Evolutionary conservation across 2,888 invertebrate species (phyloP).

Genomic region (Desoria tigrina): DNA sequence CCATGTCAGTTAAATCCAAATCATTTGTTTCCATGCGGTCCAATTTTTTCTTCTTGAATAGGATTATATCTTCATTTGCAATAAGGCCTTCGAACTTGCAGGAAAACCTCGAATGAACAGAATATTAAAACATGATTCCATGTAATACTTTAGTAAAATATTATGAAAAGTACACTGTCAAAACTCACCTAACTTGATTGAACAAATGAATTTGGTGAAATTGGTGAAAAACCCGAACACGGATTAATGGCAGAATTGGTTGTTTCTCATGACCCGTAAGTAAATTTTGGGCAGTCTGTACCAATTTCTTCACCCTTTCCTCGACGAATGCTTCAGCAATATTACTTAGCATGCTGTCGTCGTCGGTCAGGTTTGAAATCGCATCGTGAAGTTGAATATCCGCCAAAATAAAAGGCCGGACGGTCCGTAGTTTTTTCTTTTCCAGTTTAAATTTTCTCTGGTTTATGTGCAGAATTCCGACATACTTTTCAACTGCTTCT

Average conservation of each 20-base stretch:
- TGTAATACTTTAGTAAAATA: too few relatives aligned
- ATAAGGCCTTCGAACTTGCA: slow-evolving; percentile 75
- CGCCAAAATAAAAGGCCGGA: slow-evolving; percentile 86
- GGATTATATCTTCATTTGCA: slow-evolving; percentile 81
- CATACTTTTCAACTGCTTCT: slow-evolving; percentile 80
- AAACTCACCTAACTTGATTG: slow-evolving; percentile 62
- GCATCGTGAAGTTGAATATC: slow-evolving; percentile 62
- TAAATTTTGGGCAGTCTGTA: slow-evolving; percentile 61
- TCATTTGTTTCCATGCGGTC: slow-evolving; percentile 57
- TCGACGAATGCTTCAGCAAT: slow-evolving; percentile 60
- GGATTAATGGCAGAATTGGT: slow-evolving; percentile 73
- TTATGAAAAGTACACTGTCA: too few relatives aligned
- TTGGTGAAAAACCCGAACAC: slow-evolving; percentile 78
- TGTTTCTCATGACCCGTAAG: slow-evolving; percentile 69
- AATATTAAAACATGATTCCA: too few relatives aligned
- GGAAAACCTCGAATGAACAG: slow-evolving; percentile 56
- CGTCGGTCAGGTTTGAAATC: slow-evolving; percentile 15
- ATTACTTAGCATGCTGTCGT: slow-evolving; percentile 4
- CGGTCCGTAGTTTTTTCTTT: slow-evolving; percentile 75
- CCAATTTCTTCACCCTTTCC: slow-evolving; percentile 65
- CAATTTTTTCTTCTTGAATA: slow-evolving; percentile 65
- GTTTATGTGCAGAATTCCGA: slow-evolving; percentile 75
- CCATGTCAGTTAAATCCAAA: slow-evolving; percentile 55
- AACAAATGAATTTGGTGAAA: slow-evolving; percentile 71
- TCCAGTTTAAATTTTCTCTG: slow-evolving; percentile 68